Evolutionary conservation across 2,113 vertebrate genomes (phyloP).

Genomic region (Vidua chalybeata): DNA sequence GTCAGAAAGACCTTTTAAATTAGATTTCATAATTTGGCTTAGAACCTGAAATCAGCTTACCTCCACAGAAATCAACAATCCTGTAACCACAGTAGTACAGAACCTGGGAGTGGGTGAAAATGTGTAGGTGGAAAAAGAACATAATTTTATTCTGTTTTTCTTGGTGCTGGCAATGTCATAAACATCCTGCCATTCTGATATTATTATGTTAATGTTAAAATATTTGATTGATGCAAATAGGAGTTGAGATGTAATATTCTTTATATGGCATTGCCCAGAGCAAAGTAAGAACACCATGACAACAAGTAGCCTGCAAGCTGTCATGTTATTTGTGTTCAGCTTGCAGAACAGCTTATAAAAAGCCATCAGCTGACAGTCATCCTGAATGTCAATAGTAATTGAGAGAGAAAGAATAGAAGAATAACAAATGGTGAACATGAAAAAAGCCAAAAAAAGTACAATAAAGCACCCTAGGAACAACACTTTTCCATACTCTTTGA

Average conservation of each 20-base stretch:
- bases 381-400: slow-evolving; percentile 57
- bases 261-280: slow-evolving; percentile 68
- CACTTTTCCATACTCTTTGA: neutral
- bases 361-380: slow-evolving; percentile 64
- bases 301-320: slow-evolving; percentile 68
- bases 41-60: slow-evolving; percentile 21
- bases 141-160: slow-evolving; percentile 49
- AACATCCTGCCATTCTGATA: slow-evolving; percentile 52
- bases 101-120: slow-evolving; percentile 21
- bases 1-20: slow-evolving; percentile 14
- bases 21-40: slow-evolving; percentile 14
- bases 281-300: slow-evolving; percentile 59
- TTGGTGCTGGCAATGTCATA: slow-evolving; percentile 51
- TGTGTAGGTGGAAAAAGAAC: slow-evolving; percentile 1
- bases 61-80: slow-evolving; percentile 12
- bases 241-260: slow-evolving; percentile 62
- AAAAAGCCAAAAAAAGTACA: neutral
- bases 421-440: neutral
- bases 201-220: slow-evolving; percentile 64
- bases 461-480: neutral
- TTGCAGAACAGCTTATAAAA: slow-evolving; percentile 55
- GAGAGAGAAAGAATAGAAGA: slow-evolving; percentile 43
- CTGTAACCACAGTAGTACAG: neutral
- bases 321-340: slow-evolving; percentile 68
- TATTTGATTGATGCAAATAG: slow-evolving; percentile 69